These are phyloP conservation scores for Chelidonichthys spinosus DNA, from an alignment of 2,797 vertebrate species.

Conservation along the genomic window DNA sequence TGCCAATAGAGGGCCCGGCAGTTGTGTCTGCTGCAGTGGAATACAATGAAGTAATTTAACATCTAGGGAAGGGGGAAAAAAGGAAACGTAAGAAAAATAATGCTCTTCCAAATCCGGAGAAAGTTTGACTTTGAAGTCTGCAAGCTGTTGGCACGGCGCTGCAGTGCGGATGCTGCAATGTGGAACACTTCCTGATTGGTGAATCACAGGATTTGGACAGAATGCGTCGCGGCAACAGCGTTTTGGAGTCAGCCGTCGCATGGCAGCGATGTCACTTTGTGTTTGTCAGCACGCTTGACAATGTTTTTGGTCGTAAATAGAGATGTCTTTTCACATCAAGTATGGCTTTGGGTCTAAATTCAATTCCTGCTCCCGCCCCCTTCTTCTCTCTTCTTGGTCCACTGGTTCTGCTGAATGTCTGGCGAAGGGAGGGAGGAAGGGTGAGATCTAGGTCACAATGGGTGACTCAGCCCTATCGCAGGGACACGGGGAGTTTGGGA, in stretches of 20 bases:
- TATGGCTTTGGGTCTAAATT: slow-evolving; percentile 54
- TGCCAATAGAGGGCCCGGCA: slow-evolving; percentile 63
- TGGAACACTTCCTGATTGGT: slow-evolving; percentile 45
- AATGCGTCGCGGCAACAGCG: slow-evolving; percentile 32
- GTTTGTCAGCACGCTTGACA: slow-evolving; percentile 64
- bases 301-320: slow-evolving; percentile 73
- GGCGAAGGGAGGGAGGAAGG: slow-evolving; percentile 40
- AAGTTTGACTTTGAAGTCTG: slow-evolving; percentile 48
- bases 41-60: slow-evolving; percentile 59
- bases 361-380: slow-evolving; percentile 11
- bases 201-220: slow-evolving; percentile 53
- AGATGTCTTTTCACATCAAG: slow-evolving; percentile 76
- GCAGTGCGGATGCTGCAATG: slow-evolving; percentile 29
- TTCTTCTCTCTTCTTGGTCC: slow-evolving; percentile 54
- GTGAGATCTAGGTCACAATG: slow-evolving; percentile 75
- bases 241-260: slow-evolving; percentile 41
- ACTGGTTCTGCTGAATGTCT: slow-evolving; percentile 55
- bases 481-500: slow-evolving; percentile 53
- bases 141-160: slow-evolving; percentile 43
- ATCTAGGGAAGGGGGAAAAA: slow-evolving; percentile 23
- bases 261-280: slow-evolving; percentile 67
- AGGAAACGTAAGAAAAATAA: slow-evolving; percentile 41
- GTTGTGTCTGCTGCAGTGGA: slow-evolving; percentile 55
- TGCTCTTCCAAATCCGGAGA: slow-evolving; percentile 42
- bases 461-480: slow-evolving; percentile 72